Base-by-base conservation (phyloP, 1,140 invertebrate species). In the Vanessa tameamea region DNA sequence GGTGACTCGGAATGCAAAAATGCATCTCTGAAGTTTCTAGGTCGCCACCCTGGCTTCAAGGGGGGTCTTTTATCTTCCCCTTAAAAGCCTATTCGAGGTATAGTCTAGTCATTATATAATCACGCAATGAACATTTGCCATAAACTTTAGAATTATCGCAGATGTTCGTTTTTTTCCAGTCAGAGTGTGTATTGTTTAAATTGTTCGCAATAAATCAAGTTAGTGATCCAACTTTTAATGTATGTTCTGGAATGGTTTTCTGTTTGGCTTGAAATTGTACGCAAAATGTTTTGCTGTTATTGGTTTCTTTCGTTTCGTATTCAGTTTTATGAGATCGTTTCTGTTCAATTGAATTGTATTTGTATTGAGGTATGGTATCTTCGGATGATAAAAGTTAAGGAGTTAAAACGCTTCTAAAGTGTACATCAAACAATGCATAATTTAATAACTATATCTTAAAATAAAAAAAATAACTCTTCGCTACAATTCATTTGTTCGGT, bases 1-100 rank as follows among this genome's bases (percentile, higher is more conserved):
- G 63, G 64, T 64, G 55, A 63, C 64, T 23, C 48, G 68, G 64
- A 78, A 76, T 73, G 79, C 79, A 78, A 76, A 81, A 81, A 78
- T 81, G 79, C 75, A 76, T 76, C 63, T 64, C 48, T 26, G 37
- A 61, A 64, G 23, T 74, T 80, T 80, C 79, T 81, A 76, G 79
- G 79, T 81, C 79, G 71, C 65, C 48, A 61, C 26, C 51, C 67
- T 23, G 57, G 55, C 53, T 50, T 48, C 31, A 57, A 51, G 65
- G 61, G 68, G 47, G 59, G 37, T 20, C 68, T 66, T 70, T 71
- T 71, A 67, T 76, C 64, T 67, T 43, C 63, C 64, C 37, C 63
- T 69, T 51, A 69, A 74, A 69, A 47, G 37, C 37, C 23, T 67
- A 43, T 43, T 43, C 7, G 8, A 63, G 16, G 57, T 26, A 57